phyloP scores from a whole-genome alignment of 2,888 invertebrate species.

The Leptopilina drosophilae region DNA sequence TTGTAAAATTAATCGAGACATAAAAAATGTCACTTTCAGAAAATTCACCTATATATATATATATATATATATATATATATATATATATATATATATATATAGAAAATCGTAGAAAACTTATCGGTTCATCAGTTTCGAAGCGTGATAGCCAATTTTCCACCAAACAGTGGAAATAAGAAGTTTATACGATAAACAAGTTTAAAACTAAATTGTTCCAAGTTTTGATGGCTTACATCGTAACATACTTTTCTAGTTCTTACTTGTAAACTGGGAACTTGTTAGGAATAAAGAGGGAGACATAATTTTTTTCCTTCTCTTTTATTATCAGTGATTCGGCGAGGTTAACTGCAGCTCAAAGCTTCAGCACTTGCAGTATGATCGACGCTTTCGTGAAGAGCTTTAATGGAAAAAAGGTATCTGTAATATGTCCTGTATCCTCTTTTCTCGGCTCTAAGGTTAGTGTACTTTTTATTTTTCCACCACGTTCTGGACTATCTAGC shows the following conservation, averaged over 20 bases:
- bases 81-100: too few species aligned
- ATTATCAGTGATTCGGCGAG: neutral
- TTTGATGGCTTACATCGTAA: neutral
- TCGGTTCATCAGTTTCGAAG: neutral
- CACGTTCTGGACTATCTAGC: conserved; percentile 69
- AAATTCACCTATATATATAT: too few species aligned
- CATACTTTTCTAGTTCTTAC: neutral
- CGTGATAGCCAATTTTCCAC: neutral
- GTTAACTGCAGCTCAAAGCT: conserved; percentile 1
- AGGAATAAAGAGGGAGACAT: neutral
- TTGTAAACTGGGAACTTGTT: neutral
- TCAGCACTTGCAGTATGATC: conserved; percentile 12
- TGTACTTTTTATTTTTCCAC: conserved; percentile 66
- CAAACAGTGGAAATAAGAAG: neutral
- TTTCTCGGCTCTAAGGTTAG: conserved; percentile 49
- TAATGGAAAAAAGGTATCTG: conserved; percentile 48
- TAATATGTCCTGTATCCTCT: conserved; percentile 40
- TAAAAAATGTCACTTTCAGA: too few species aligned
- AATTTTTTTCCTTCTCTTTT: neutral
- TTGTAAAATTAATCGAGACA: too few species aligned
- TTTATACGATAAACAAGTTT: neutral
- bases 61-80: too few species aligned
- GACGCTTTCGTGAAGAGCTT: conserved; percentile 18
- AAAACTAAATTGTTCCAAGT: conserved; percentile 2
- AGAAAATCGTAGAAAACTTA: neutral